Evolutionary conservation across 1,140 invertebrate genomes (phyloP).

Genomic region (Lordiphosa collinella): DNA sequence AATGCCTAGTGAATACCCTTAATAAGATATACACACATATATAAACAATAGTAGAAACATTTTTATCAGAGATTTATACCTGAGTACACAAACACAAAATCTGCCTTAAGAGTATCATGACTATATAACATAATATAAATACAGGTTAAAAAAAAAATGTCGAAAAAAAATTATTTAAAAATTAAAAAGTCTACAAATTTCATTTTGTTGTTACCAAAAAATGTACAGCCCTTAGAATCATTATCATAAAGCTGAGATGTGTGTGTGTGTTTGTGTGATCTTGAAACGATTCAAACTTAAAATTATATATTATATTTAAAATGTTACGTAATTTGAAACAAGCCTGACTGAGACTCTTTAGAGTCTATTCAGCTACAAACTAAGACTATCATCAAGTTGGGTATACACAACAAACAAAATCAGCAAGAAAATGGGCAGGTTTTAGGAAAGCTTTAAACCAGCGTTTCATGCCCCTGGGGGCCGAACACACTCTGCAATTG

Average conservation of each 20-base stretch:
- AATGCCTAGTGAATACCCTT: no score
- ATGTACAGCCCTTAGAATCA: slow-evolving; percentile 20
- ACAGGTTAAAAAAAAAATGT: slow-evolving; percentile 28
- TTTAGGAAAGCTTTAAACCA: no score
- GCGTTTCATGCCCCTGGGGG: no score
- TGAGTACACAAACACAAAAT: slow-evolving; percentile 39
- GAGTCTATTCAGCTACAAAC: slow-evolving; percentile 8
- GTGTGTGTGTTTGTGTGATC: slow-evolving; percentile 1
- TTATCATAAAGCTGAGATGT: slow-evolving; percentile 64
- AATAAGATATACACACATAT: no score
- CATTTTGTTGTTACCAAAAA: slow-evolving; percentile 32
- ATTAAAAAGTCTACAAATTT: slow-evolving; percentile 38
- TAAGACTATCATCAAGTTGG: slow-evolving; percentile 10
- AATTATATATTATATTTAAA: not conserved
- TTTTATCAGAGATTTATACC: slow-evolving; percentile 53
- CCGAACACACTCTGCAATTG: no score
- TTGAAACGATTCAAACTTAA: slow-evolving; percentile 1
- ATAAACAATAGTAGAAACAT: not conserved
- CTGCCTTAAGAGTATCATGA: slow-evolving; percentile 11
- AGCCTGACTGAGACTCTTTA: slow-evolving; percentile 5
- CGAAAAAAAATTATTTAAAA: slow-evolving; percentile 29
- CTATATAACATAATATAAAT: slow-evolving; percentile 53
- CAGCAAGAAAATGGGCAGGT: no score
- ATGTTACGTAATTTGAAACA: slow-evolving; percentile 16
- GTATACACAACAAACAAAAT: no score